Base-by-base conservation (phyloP, 1,140 invertebrate species). In the Drosophila serrata region DNA sequence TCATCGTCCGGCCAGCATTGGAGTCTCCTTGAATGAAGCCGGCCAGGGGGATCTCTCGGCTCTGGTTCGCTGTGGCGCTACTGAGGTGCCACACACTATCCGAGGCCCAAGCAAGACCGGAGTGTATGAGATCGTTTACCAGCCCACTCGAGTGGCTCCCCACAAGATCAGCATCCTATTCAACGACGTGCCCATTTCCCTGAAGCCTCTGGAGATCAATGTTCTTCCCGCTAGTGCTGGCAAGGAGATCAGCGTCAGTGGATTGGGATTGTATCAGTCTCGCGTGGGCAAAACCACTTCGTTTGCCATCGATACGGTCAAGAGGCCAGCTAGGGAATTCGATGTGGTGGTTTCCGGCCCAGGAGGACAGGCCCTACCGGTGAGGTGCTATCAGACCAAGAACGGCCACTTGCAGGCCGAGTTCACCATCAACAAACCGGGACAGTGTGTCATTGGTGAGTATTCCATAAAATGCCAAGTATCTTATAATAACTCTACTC, bases 381-480 rank as follows among this genome's bases (percentile, higher is more conserved):
- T 99, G 2, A 94, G 97, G 58, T 99, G 98, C 93, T 99, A 99
- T 93, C 97, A 98, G 92, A 98, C 98, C 72, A 97, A 98, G 92
- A 98, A 98, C 81, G 98, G 98, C 12, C 96, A 98, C 91, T 93
- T 99, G 43, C 95, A 98, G 85, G 98, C 97, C 0, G 98, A 99
- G 93, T 99, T 97, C 90, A 98, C 96, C 11, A 97, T 98, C 12
- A 96, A 96, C 78, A 95, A 95, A 75, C 94, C 96, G 12, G 95
- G 95, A 31, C 94, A 95, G 51, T 95, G 95, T 82, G 94, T 94
- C 43, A 94, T 95, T 75, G 96, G 95, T 95, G 73, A 93, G 90
- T 84, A 0, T 0, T 15, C 7, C 8, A n/a, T 6, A 12, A 5
- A 37, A 12, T 15, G 13, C 43, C 6, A 4, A n/a, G 1, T 15